phyloP scores from a whole-genome alignment of 2,113 vertebrate species.

The Albula goreensis region DNA sequence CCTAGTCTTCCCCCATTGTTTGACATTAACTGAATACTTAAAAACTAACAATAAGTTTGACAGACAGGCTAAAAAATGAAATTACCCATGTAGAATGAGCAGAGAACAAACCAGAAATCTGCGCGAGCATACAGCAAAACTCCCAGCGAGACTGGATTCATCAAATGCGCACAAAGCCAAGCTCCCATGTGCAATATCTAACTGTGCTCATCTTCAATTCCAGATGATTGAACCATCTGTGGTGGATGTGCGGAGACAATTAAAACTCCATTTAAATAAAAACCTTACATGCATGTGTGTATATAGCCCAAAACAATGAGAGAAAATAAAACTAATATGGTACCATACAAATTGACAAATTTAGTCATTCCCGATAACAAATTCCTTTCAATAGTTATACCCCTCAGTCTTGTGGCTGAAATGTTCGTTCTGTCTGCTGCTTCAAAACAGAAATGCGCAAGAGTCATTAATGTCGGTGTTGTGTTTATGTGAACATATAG shows the following conservation, averaged over 20 bases:
- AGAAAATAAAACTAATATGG: neutral
- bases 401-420: neutral
- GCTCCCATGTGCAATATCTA: neutral
- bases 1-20: too few species aligned
- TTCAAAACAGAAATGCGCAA: neutral
- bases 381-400: neutral
- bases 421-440: neutral
- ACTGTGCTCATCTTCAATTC: neutral
- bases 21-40: too few species aligned
- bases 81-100: neutral
- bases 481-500: constrained; percentile 23
- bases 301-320: neutral
- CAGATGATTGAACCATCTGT: neutral
- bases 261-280: neutral
- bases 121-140: neutral
- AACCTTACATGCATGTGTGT: neutral
- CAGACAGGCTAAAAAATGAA: neutral
- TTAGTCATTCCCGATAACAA: neutral
- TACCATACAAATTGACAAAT: neutral
- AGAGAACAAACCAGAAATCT: neutral
- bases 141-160: neutral
- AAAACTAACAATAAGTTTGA: too few species aligned
- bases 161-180: neutral
- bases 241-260: neutral
- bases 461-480: constrained; percentile 13